These are phyloP conservation scores for Xerus rutilus DNA, from an alignment of 2,797 vertebrate species.

Conservation along the genomic window DNA sequence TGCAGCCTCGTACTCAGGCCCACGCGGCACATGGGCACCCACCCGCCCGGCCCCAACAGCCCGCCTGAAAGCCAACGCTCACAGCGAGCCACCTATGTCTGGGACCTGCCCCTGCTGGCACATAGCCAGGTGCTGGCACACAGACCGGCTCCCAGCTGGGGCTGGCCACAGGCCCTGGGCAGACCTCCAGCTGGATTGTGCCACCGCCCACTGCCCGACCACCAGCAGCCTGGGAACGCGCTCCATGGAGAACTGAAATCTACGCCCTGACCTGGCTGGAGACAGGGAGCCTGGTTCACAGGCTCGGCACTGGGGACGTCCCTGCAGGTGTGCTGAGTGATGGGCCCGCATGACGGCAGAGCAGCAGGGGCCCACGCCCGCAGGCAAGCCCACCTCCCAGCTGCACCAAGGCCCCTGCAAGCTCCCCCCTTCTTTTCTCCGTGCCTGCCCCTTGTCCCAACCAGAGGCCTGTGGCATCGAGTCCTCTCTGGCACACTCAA, in stretches of 20 bases:
- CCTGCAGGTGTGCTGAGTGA: fast-evolving
- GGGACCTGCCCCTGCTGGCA: background rate
- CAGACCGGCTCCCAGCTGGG: background rate
- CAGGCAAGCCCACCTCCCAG: background rate
- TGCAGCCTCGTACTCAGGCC: background rate
- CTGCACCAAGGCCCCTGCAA: too few species aligned
- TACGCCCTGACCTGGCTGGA: background rate
- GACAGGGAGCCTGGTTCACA: background rate
- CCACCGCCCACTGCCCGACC: too few species aligned
- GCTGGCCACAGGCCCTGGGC: background rate
- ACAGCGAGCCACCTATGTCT: background rate
- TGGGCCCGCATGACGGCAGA: fast-evolving
- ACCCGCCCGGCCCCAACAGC: fast-evolving
- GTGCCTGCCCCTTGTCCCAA: background rate
- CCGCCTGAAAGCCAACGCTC: background rate
- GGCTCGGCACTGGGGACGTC: background rate
- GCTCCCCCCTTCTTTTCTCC: background rate
- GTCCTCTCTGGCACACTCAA: background rate
- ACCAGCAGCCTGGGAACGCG: conserved; percentile 41
- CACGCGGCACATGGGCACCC: fast-evolving
- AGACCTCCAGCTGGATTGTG: conserved; percentile 4
- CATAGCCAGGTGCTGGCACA: background rate
- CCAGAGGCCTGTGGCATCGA: fast-evolving
- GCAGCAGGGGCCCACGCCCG: too few species aligned
- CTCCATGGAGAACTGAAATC: conserved; percentile 57